Percentiles rank a stretch among this genome's conserved stretches.
phyloP scores from a whole-genome alignment of 2,797 vertebrate genomes.

The Enteromius thamalakanensis region DNA sequence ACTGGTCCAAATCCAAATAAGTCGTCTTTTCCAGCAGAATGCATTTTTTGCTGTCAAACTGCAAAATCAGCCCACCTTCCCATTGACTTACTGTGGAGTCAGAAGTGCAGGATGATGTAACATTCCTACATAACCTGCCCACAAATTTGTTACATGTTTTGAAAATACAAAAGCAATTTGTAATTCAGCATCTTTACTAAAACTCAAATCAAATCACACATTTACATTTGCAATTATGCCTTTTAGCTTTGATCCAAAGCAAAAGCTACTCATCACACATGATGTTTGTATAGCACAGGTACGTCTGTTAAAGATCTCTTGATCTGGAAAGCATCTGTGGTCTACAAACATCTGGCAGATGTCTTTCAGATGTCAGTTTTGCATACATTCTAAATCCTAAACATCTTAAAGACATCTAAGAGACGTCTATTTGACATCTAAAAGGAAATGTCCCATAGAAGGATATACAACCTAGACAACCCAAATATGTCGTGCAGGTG shows the following conservation, averaged over 20 bases:
- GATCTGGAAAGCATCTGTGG: no score
- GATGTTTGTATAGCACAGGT: neutral
- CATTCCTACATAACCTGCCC: neutral
- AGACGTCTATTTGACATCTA: no score
- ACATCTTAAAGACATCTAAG: no score
- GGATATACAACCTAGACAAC: no score
- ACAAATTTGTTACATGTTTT: neutral
- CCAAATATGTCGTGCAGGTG: no score
- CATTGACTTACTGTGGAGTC: neutral
- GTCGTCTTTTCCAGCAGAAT: neutral
- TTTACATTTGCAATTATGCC: neutral
- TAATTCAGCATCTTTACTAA: neutral
- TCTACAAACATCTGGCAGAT: no score
- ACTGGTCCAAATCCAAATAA: neutral
- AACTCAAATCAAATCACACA: neutral
- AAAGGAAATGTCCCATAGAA: no score
- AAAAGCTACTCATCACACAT: neutral
- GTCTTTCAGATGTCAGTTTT: no score
- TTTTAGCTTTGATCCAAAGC: neutral
- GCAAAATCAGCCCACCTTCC: neutral
- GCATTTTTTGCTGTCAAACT: neutral
- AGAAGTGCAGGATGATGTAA: neutral
- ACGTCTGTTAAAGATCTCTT: no score
- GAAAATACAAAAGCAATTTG: neutral
- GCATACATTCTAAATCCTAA: no score